Percentiles rank a stretch among this genome's conserved stretches.
These are phyloP conservation scores for Alexandromys fortis DNA, from an alignment of 2,113 vertebrate species.

Conservation along the genomic window DNA sequence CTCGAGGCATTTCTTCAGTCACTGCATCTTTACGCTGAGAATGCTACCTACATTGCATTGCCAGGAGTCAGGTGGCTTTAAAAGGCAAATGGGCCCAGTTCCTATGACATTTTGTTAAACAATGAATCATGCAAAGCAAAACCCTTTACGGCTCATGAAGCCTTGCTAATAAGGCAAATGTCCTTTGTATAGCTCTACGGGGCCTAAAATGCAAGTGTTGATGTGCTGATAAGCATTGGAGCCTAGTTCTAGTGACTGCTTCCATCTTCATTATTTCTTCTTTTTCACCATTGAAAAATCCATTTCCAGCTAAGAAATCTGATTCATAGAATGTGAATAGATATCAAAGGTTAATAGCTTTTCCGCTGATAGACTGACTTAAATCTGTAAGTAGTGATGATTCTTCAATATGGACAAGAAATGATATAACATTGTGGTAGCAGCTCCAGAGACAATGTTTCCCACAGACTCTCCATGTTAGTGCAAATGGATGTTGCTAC, in stretches of 20 bases:
- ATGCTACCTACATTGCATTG: background rate
- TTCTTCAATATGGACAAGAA: constrained; percentile 75
- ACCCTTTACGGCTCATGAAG: constrained; percentile 70
- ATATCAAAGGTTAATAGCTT: constrained; percentile 82
- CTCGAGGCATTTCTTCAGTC: constrained; percentile 30
- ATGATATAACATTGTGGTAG: constrained; percentile 76
- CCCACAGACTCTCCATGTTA: constrained; percentile 73
- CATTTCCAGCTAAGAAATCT: constrained; percentile 77
- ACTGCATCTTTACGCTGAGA: constrained; percentile 45
- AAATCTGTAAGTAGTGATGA: constrained; percentile 83
- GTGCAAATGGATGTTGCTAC: constrained; percentile 68
- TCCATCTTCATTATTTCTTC: constrained; percentile 83
- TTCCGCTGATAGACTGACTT: constrained; percentile 85
- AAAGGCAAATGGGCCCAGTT: constrained; percentile 47
- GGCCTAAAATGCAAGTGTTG: constrained; percentile 83
- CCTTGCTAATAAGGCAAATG: constrained; percentile 80
- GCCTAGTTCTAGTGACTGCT: constrained; percentile 80
- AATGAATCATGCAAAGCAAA: constrained; percentile 73
- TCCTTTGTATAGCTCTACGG: constrained; percentile 73
- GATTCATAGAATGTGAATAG: constrained; percentile 57
- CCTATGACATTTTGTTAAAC: constrained; percentile 56
- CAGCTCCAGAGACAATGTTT: constrained; percentile 69
- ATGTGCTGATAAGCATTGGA: constrained; percentile 81
- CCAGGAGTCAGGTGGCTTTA: constrained; percentile 51
- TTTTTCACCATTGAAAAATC: constrained; percentile 81